Evolutionary conservation across 2,113 vertebrate species (phyloP), one percentile per base, ranked within the genome.

Genomic region (Scophthalmus maximus): DNA sequence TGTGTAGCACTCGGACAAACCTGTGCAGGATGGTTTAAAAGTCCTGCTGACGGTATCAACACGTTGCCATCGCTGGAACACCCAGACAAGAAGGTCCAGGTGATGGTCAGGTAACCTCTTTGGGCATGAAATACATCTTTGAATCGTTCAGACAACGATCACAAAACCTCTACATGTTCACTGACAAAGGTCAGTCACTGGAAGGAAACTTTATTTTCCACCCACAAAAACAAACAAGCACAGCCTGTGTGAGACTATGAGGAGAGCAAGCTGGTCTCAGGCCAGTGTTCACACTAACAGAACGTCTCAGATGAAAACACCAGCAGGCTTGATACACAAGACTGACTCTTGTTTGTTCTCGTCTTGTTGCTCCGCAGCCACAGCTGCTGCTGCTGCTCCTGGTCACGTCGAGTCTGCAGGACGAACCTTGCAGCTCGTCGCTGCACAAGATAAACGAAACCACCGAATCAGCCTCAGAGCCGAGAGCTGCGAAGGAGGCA

Each of bases 401-500:
- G 50, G 50, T 56, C 51, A 36, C 40, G 1, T 64, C 15, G 51
- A 18, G 40, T 30, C 20, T 67, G 27, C 73, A 53, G 73, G 46
- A 40, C 12, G 20, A 59, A 15, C 6, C 20, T 20, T n/a, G 18
- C 15, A 1, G 29, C 52, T 50, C 36, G 3, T 44, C 25, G 14
- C 32, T 8, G 12, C 56, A 18, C 30, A 42, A 62, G n/a, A 66
- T 18, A 12, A 22, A 66, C 8, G 9, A 17, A n/a, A n/a, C n/a
- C 15, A 12, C 1, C 2, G 8, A 10, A 34, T 22, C 20, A n/a
- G 10, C 51, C 44, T 52, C 55, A 6, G 20, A 56, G 66, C 6
- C 1, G 14, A 11, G 36, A 15, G 60, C 53, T 23, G 23, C n/a
- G 55, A 57, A 46, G 51, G 42, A 76, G 44, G 63, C 79, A 52